Evolutionary conservation across 2,797 vertebrate genomes (phyloP), one percentile per base, ranked within the genome.

Genomic region (Taeniopygia guttata): DNA sequence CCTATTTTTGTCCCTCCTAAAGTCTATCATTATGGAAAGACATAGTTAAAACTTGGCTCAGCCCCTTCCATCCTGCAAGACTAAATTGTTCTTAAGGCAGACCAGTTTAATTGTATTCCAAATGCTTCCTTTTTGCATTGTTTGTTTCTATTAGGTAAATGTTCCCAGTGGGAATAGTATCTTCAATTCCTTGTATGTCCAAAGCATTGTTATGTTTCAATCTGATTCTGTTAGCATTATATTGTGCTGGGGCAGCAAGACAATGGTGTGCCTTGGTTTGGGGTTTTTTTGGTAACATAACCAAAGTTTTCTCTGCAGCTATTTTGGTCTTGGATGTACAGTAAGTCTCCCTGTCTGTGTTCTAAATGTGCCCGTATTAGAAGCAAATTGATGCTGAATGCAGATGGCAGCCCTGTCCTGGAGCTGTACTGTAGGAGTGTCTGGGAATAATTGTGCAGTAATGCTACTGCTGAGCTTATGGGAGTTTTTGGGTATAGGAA

Each of bases 121-220:
- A 72, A 74, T 67, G 84, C 68, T 96, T 96, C 96, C 94, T 95
- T 94, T 95, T 72, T 94, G 76, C 77, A 56, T 94, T 96, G 90
- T 95, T 96, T 94, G 70, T 87, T 95, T 94, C 70, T 63, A 0
- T 94, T 90, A 90, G 90, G 90, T 90, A 67, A 90, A 82, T 89
- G 90, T 67, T 82, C 85, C 94, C 77, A 0, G 29, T 87, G 94
- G 94, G 94, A 25, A 87, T 95, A 91, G 80, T 95, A 59, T 88
- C 94, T 95, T 91, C 93, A 76, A 19, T 82, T 93, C 70, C 62
- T 76, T 86, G 36, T 75, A 69, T 66, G 55, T 81, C 66, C 74
- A 79, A 42, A 81, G 16, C 2, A 2, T 64, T 82, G 11, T 66
- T 89, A 21, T 55, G 69, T 93, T 94, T 94, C 51, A 81, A 0